Percentiles rank a stretch among this genome's conserved stretches.
Evolutionary conservation across 1,140 invertebrate species (phyloP).

Genomic region (Chironomus striatipennis): DNA sequence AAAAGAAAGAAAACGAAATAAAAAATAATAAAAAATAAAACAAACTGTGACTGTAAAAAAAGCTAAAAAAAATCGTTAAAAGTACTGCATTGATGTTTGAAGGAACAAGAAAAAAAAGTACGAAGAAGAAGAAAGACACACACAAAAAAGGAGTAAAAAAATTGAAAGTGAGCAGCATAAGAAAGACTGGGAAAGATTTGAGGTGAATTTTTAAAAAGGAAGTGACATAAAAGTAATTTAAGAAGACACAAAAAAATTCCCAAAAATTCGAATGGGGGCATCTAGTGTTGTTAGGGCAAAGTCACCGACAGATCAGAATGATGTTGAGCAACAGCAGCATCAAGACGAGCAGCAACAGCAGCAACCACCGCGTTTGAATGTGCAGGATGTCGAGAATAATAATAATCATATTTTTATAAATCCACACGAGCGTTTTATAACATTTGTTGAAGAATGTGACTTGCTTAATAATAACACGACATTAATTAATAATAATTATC

Average conservation of each 20-base stretch:
- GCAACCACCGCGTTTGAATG: neutral
- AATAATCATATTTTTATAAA: constrained; percentile 10
- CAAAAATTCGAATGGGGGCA: neutral
- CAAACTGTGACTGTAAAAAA: neutral
- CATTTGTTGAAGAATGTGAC: constrained; percentile 4
- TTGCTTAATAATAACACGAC: neutral
- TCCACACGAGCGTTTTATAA: neutral
- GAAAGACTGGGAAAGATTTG: too few relatives aligned
- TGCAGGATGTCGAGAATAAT: constrained; percentile 3
- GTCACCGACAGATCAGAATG: neutral
- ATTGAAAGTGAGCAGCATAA: too few relatives aligned
- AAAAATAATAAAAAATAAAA: too few relatives aligned
- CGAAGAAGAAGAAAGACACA: neutral
- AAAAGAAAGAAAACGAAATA: constrained; percentile 1
- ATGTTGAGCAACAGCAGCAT: neutral
- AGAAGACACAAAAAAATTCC: neutral
- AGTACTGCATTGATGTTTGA: constrained; percentile 23
- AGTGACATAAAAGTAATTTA: too few relatives aligned
- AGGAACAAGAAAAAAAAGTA: neutral
- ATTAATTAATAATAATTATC: neutral
- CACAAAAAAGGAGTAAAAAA: neutral
- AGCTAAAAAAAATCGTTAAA: constrained; percentile 20
- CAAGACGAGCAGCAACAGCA: neutral
- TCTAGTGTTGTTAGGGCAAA: neutral
- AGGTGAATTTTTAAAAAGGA: too few relatives aligned